Evolutionary conservation across 2,888 invertebrate species (phyloP).

Genomic region (Cepaea hortensis): DNA sequence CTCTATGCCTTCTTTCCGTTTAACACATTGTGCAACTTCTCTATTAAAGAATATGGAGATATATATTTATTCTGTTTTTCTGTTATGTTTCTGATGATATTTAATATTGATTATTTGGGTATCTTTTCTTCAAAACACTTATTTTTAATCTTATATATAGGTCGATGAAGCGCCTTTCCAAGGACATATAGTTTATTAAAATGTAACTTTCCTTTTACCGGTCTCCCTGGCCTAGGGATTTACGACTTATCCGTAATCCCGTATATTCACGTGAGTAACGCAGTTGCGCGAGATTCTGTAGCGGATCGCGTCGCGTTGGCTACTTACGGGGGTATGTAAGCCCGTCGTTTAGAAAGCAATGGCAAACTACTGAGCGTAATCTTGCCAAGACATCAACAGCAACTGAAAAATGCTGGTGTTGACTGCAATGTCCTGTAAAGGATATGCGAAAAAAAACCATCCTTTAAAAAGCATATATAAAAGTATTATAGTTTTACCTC

Average conservation of each 20-base stretch:
- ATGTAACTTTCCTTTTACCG: background rate
- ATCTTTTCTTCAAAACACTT: background rate
- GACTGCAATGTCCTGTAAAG: too few species aligned
- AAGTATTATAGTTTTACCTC: background rate
- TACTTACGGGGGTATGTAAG: too few species aligned
- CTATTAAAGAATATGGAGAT: background rate
- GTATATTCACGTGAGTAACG: too few species aligned
- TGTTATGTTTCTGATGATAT: background rate
- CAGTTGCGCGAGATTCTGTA: too few species aligned
- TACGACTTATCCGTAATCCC: too few species aligned
- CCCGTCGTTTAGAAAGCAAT: too few species aligned
- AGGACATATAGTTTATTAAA: constrained; percentile 7
- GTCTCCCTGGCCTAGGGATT: too few species aligned
- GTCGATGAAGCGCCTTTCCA: background rate
- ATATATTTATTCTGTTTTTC: background rate
- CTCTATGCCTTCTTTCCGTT: background rate
- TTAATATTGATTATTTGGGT: too few species aligned
- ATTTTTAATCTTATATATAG: background rate
- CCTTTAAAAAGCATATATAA: background rate
- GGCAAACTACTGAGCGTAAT: too few species aligned
- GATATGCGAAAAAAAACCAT: background rate
- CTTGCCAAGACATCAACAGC: too few species aligned
- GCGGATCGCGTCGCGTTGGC: too few species aligned
- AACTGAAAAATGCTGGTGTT: too few species aligned
- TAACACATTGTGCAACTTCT: background rate